Percentiles rank a stretch among this genome's conserved stretches.
These are phyloP conservation scores for Noctua janthina DNA, from an alignment of 2,888 invertebrate genomes.

Conservation along the genomic window DNA sequence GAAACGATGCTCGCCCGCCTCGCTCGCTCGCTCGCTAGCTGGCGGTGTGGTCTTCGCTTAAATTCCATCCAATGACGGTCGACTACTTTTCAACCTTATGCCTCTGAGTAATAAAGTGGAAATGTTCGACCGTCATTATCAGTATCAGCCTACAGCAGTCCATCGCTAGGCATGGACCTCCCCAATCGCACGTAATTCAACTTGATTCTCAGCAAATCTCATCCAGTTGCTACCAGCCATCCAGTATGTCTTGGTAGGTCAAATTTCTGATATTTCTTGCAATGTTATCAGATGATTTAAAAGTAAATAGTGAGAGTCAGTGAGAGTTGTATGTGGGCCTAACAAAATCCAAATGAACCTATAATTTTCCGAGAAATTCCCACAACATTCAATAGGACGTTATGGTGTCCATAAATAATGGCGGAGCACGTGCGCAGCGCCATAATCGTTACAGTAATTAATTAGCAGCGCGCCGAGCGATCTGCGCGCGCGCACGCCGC, in stretches of 20 bases:
- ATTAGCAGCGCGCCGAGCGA: constrained; percentile 75
- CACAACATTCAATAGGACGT: constrained; percentile 52
- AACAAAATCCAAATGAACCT: constrained; percentile 23
- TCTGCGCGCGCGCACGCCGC: constrained; percentile 73
- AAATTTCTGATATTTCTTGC: background rate
- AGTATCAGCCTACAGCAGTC: background rate
- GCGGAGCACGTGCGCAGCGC: constrained; percentile 64
- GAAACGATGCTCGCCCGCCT: no score
- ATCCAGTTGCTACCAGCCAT: background rate
- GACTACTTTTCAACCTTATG: no score
- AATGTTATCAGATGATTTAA: background rate
- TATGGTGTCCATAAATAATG: constrained; percentile 62
- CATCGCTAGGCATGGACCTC: no score
- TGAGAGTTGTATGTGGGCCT: background rate
- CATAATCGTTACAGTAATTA: constrained; percentile 79
- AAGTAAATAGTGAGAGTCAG: background rate
- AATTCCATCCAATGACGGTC: no score
- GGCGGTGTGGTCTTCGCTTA: no score
- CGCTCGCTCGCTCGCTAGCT: no score
- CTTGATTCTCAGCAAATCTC: background rate
- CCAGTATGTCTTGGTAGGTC: background rate
- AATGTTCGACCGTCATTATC: background rate
- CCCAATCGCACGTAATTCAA: background rate
- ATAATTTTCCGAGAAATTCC: constrained; percentile 21
- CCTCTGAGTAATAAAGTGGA: no score